phyloP scores from a whole-genome alignment of 1,140 invertebrate genomes.

The Aporrectodea caliginosa region DNA sequence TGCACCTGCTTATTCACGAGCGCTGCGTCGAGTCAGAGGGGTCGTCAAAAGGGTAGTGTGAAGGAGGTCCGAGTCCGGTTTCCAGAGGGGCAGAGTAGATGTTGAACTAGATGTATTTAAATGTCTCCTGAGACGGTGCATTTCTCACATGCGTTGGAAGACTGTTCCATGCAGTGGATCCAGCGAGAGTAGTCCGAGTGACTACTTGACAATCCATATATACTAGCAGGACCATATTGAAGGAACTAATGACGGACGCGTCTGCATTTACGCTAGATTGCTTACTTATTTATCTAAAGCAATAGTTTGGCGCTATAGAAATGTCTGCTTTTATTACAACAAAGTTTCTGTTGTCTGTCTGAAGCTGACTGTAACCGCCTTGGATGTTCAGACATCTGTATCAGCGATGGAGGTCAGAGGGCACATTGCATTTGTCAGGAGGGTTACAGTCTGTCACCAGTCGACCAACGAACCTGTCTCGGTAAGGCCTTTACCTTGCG shows the following conservation, averaged over 20 bases:
- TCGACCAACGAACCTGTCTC: neutral
- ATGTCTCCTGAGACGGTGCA: no score
- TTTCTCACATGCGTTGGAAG: no score
- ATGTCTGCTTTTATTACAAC: neutral
- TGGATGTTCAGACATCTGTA: constrained; percentile 12
- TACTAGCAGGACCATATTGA: neutral
- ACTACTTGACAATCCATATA: neutral
- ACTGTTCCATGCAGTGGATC: no score
- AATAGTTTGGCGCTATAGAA: neutral
- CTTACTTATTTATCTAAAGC: neutral
- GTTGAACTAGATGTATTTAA: no score
- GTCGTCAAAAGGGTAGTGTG: no score
- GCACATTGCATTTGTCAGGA: constrained; percentile 8
- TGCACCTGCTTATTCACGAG: no score
- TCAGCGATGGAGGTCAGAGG: neutral
- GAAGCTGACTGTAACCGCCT: constrained; percentile 12
- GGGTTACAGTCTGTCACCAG: constrained; percentile 5
- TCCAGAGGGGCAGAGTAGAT: no score
- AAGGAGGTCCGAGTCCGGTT: no score
- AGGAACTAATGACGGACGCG: neutral
- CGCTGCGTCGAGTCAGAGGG: no score
- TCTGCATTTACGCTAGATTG: neutral
- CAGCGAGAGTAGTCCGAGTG: neutral
- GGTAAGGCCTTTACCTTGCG: no score
- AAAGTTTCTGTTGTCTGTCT: no score